Conservation (phyloP, 2,113 vertebrate species). For the Osmerus mordax region DNA sequence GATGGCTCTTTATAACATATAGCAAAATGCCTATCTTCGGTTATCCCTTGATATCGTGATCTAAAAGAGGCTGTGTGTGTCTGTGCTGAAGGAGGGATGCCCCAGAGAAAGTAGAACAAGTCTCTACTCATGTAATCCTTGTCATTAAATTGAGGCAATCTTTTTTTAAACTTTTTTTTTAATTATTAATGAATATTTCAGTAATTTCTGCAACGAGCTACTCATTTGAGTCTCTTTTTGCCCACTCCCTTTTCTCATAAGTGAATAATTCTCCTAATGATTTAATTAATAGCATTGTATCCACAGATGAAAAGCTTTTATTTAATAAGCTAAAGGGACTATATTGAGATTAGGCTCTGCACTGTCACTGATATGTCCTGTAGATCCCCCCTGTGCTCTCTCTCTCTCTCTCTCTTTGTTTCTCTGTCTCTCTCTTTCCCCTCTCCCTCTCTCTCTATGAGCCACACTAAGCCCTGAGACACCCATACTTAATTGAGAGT, state of each 20-base stretch:
- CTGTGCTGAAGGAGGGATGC: constrained; percentile 56
- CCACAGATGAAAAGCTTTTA: constrained; percentile 76
- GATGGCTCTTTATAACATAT: background rate
- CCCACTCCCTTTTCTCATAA: constrained; percentile 65
- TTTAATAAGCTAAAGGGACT: constrained; percentile 74
- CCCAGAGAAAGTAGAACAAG: constrained; percentile 56
- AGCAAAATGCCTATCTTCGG: constrained; percentile 7
- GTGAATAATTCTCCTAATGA: constrained; percentile 74
- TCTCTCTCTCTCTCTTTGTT: too few relatives aligned
- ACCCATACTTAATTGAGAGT: constrained; percentile 73
- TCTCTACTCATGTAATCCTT: constrained; percentile 78
- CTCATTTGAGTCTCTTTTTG: constrained; percentile 62
- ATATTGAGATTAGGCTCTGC: constrained; percentile 67
- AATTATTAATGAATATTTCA: constrained; percentile 76
- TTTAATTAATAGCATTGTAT: constrained; percentile 83
- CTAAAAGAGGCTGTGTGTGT: constrained; percentile 50
- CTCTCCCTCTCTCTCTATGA: constrained; percentile 25
- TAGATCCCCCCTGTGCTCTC: constrained; percentile 50
- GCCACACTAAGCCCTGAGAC: constrained; percentile 63
- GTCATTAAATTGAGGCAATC: constrained; percentile 74
- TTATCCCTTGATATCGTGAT: constrained; percentile 64
- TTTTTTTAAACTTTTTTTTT: constrained; percentile 23
- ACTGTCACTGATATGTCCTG: constrained; percentile 67
- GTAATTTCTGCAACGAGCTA: constrained; percentile 68
- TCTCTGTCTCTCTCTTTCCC: too few relatives aligned